Evolutionary conservation across 2,113 vertebrate species (phyloP).

Genomic region (Clarias batrachus): DNA sequence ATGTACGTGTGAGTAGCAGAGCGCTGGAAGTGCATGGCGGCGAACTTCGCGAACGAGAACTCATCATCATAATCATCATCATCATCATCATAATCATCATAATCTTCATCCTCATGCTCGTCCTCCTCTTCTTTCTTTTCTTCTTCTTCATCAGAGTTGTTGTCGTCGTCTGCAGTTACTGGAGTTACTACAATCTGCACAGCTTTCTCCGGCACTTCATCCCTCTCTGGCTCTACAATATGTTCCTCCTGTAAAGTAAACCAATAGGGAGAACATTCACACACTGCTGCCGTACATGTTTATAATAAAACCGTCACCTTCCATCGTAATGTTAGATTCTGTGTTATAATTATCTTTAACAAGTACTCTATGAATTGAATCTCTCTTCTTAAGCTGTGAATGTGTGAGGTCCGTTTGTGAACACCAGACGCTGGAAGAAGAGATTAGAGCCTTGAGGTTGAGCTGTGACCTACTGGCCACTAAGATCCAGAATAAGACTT

Average conservation of each 20-base stretch:
- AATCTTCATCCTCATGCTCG: conserved; percentile 49
- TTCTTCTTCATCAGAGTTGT: neutral
- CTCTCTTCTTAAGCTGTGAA: neutral
- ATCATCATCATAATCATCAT: conserved; percentile 59
- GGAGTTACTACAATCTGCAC: neutral
- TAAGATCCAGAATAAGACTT: neutral
- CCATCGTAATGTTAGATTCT: neutral
- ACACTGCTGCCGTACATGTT: neutral
- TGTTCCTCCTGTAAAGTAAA: conserved; percentile 19
- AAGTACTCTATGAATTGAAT: neutral
- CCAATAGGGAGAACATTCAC: neutral
- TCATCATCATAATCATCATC: conserved; percentile 60
- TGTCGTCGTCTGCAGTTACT: too few species aligned
- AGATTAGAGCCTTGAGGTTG: too few species aligned
- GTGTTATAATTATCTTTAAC: neutral
- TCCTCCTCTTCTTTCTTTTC: conserved; percentile 68
- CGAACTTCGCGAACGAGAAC: conserved; percentile 85
- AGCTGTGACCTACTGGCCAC: neutral
- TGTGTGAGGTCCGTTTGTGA: neutral
- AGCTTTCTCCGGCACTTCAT: neutral
- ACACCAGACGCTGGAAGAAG: neutral
- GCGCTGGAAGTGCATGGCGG: conserved; percentile 81
- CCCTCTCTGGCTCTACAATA: neutral
- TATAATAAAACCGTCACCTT: neutral
- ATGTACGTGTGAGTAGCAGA: conserved; percentile 76